Evolutionary conservation across 2,797 vertebrate genomes (phyloP).

Genomic region (Enteromius trimaculatus): DNA sequence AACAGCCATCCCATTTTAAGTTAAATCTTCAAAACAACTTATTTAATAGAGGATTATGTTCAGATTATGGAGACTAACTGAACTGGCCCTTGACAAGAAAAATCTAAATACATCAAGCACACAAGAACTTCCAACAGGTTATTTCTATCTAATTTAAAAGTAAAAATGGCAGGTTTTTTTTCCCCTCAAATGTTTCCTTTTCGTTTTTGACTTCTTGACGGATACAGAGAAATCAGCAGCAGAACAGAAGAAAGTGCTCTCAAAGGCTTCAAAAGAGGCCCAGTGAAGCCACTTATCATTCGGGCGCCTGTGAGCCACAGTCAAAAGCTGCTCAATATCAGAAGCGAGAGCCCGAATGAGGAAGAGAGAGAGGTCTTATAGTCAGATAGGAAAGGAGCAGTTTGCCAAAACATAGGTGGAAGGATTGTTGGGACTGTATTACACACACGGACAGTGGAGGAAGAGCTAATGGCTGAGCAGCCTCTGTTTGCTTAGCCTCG

Average conservation of each 20-base stretch:
- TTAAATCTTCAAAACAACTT: background rate
- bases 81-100: background rate
- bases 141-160: background rate
- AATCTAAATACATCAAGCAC: conserved; percentile 6
- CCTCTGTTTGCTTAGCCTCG: conserved; percentile 7
- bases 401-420: too few relatives aligned
- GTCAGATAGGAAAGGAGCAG: too few relatives aligned
- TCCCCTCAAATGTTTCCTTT: background rate
- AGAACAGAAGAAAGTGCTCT: background rate
- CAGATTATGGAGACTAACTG: background rate
- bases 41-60: background rate
- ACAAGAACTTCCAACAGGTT: background rate
- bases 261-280: background rate
- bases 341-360: background rate
- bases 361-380: background rate
- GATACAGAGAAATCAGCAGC: background rate
- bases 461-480: background rate
- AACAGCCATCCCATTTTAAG: background rate
- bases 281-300: background rate
- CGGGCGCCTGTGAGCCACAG: background rate
- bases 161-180: background rate
- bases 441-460: background rate
- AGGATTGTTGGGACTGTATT: background rate
- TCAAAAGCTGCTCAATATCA: background rate
- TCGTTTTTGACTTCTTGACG: background rate